Conservation (phyloP, 2,113 vertebrate genomes). For the Micromys minutus region DNA sequence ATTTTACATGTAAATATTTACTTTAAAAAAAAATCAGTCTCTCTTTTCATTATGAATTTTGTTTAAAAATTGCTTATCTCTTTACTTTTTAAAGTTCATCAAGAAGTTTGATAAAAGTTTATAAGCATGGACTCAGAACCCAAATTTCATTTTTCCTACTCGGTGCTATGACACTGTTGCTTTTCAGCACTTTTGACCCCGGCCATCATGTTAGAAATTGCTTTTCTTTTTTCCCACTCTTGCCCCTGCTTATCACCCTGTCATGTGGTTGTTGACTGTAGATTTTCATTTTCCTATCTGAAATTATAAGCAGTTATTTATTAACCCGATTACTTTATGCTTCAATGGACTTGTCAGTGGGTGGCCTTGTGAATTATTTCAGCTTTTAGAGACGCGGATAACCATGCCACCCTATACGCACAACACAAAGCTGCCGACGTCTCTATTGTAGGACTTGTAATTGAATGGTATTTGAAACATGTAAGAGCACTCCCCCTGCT, state of each 20-base stretch:
- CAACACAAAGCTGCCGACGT: conserved; percentile 29
- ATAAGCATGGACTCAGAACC: neutral
- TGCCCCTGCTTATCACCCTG: conserved; percentile 39
- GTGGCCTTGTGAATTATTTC: conserved; percentile 65
- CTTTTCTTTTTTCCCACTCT: neutral
- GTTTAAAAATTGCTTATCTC: neutral
- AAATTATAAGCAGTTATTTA: conserved; percentile 67
- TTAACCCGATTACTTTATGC: conserved; percentile 62
- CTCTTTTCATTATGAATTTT: conserved; percentile 11
- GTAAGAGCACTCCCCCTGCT: neutral
- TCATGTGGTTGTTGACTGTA: conserved; percentile 51
- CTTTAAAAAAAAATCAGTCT: neutral
- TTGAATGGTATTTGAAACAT: conserved; percentile 61
- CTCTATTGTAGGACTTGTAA: conserved; percentile 38
- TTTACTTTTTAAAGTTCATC: conserved; percentile 42
- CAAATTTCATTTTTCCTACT: conserved; percentile 31
- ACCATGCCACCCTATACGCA: conserved; percentile 15
- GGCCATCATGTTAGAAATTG: neutral
- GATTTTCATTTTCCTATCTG: conserved; percentile 69
- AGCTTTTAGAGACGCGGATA: conserved; percentile 62
- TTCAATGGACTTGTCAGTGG: conserved; percentile 65
- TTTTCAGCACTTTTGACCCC: conserved; percentile 39
- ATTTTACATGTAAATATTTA: conserved; percentile 49
- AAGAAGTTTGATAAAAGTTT: neutral
- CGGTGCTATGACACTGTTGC: neutral